These are phyloP conservation scores for Pipistrellus pygmaeus DNA, from an alignment of 2,797 vertebrate species.

Conservation along the genomic window DNA sequence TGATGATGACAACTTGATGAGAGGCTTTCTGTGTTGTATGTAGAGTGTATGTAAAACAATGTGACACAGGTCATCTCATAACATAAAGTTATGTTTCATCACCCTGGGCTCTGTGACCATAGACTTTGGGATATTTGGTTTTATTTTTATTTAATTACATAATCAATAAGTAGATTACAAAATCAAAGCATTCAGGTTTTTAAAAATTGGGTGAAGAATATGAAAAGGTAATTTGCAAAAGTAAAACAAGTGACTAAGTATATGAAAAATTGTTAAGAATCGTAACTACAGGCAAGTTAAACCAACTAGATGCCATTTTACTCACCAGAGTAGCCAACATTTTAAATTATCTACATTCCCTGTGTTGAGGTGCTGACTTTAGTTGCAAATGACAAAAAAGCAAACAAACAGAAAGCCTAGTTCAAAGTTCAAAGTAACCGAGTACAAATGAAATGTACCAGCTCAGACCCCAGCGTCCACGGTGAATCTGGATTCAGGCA, in stretches of 20 bases:
- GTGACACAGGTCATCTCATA: not conserved
- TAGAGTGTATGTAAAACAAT: not conserved
- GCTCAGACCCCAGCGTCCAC: too few species aligned
- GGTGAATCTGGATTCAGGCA: too few species aligned
- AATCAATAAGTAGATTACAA: not conserved
- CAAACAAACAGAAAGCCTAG: too few species aligned
- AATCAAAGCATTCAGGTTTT: not conserved
- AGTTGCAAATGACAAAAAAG: too few species aligned
- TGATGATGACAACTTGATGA: not conserved
- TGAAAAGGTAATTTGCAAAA: slow-evolving; percentile 18
- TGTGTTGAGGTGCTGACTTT: not conserved
- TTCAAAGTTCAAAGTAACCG: too few species aligned
- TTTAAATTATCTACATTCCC: not conserved
- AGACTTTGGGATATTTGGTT: not conserved
- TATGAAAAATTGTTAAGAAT: not conserved
- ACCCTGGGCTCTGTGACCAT: not conserved
- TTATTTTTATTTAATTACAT: not conserved
- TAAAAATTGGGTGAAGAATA: not conserved
- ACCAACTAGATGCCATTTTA: not conserved
- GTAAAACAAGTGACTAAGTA: not conserved
- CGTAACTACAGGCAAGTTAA: not conserved
- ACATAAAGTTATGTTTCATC: not conserved
- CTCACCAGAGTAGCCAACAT: not conserved
- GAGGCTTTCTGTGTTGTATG: not conserved
- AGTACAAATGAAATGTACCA: too few species aligned